Conservation (phyloP, 2,797 vertebrate species). For the Aldrovandia affinis region DNA sequence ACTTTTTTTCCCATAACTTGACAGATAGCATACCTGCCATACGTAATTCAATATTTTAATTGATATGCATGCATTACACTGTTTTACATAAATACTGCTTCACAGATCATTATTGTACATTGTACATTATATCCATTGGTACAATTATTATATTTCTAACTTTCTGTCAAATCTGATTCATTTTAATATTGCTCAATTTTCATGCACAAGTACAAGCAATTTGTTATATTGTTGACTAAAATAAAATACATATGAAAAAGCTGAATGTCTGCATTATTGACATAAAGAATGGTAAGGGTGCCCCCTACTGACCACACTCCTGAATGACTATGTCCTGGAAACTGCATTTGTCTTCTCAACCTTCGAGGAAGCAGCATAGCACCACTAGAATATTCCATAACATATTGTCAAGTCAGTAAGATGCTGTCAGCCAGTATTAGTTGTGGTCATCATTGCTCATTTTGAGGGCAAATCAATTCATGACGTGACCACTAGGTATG, state of each 20-base stretch:
- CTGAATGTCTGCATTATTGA: background rate
- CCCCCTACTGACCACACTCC: background rate
- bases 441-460: too few species aligned
- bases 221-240: slow-evolving; percentile 14
- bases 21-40: background rate
- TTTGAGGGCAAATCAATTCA: too few species aligned
- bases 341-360: background rate
- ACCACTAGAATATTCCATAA: background rate
- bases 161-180: background rate
- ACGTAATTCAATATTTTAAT: background rate
- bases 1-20: background rate
- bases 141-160: background rate
- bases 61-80: background rate
- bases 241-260: background rate
- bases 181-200: background rate
- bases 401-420: too few species aligned
- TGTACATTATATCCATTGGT: background rate
- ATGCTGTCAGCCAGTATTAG: too few species aligned
- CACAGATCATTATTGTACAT: background rate
- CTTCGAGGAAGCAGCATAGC: too few species aligned
- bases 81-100: background rate
- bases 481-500: too few species aligned
- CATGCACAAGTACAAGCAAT: background rate
- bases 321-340: background rate
- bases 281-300: background rate